Conservation (phyloP, 2,888 invertebrate species). For the Tridacna crocea region DNA sequence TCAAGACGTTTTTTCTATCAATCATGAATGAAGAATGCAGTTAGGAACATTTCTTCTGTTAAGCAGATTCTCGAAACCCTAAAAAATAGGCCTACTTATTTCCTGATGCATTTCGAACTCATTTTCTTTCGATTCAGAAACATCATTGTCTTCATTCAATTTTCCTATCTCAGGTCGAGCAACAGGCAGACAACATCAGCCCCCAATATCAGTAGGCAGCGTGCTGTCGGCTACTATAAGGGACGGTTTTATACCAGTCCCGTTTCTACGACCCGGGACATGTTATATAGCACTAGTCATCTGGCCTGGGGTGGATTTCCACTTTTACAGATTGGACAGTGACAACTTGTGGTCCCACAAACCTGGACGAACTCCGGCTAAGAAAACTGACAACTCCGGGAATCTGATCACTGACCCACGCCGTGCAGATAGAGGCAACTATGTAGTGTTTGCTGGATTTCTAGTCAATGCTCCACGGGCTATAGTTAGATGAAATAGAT, state of each 20-base stretch:
- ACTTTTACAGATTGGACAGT: conserved; percentile 58
- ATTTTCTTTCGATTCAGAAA: background rate
- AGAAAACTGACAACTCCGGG: conserved; percentile 49
- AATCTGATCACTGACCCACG: conserved; percentile 49
- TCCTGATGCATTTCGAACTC: too few species aligned
- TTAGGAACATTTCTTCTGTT: too few species aligned
- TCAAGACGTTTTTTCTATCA: too few species aligned
- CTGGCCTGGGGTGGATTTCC: conserved; percentile 57
- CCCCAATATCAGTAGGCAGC: conserved; percentile 16
- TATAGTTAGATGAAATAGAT: conserved; percentile 16
- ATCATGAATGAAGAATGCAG: too few species aligned
- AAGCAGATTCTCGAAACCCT: too few species aligned
- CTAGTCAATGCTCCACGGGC: conserved; percentile 38
- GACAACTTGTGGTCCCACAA: conserved; percentile 57
- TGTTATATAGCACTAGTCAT: conserved; percentile 53
- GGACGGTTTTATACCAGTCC: conserved; percentile 47
- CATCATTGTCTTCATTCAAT: background rate
- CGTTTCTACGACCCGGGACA: conserved; percentile 29
- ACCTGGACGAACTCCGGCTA: conserved; percentile 49
- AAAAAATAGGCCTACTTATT: too few species aligned
- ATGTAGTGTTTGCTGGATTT: conserved; percentile 48
- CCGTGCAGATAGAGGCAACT: conserved; percentile 46
- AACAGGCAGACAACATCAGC: conserved; percentile 23
- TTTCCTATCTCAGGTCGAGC: conserved; percentile 40
- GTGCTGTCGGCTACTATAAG: conserved; percentile 39